Base-by-base conservation (phyloP, 2,888 invertebrate species). In the Thereva unica region DNA sequence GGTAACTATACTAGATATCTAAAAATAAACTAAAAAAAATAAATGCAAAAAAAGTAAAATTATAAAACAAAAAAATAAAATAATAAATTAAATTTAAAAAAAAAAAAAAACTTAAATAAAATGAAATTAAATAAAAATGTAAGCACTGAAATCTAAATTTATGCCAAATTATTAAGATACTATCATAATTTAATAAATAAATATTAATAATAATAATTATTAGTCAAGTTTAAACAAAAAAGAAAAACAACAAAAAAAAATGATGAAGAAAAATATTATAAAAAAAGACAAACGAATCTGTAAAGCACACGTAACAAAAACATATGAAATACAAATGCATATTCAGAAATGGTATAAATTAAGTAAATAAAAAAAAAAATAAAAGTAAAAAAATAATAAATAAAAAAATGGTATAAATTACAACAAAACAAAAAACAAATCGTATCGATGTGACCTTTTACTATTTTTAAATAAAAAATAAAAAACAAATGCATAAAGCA, bases 91-190 rank as follows among this genome's bases (percentile, higher is more conserved):
- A 10, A 50, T 41, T 50, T 61, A 40, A 50, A 50, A 57, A 23
- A 23, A 1, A 23, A 4, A 38, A n/a, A 41, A 37, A 10, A 50
- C 23, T 50, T 61, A 61, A 59, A 42, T 23, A 40, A 50, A 50
- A 57, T 41, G 38, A 52, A 9, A 37, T 23, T 23, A 23, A 50
- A n/a, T 35, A 52, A n/a, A 38, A 53, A 59, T 59, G 49, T 45
- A 49, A 50, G 61, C 61, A 61, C 61, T 61, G 61, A 61, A 57
- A 40, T 40, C 45, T 42, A 50, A 61, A 50, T 40, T 61, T 61
- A 61, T 61, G 61, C 61, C 61, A 61, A 61, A 61, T 61, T 61
- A 61, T 50, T 61, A 50, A 61, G 61, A 61, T 61, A 61, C 40
- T 61, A 61, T 50, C 50, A 50, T 61, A 61, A 61, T 61, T 61